Evolutionary conservation across 2,113 vertebrate genomes (phyloP), one percentile per base, ranked within the genome.

Genomic region (Paradisaea rubra): DNA sequence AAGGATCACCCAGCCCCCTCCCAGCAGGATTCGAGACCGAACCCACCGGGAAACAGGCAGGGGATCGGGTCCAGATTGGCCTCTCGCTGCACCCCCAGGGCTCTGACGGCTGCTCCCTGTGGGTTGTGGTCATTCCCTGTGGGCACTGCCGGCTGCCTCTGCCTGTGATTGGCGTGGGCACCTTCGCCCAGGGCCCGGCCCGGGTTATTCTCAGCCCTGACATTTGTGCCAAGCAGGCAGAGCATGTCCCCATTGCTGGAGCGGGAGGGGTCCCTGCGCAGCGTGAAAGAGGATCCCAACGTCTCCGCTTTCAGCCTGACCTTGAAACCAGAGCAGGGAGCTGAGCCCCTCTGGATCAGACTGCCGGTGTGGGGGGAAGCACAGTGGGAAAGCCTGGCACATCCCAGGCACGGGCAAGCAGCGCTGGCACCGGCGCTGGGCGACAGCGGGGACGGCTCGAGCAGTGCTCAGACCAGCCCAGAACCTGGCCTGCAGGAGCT

Each of bases 181-280:
- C 33, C 52, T 37, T 19, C 3, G 0, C 8, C 85, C 44, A 8
- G 5, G 65, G 68, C 77, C 59, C 1, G 5, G 66, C 44, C 68
- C 2, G 6, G 71, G 87, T 93, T 97, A 97, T 97, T 97, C 96
- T 97, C 64, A 94, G 95, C 95, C 25, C 89, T 93, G 95, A 95
- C 92, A 83, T 96, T 94, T 93, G 88, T 96, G 93, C 95, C 96
- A 91, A 50, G 78, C 86, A 61, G 83, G 88, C 91, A 84, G 94
- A 85, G 80, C 91, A 71, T 0, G 69, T 28, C 19, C 22, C 41
- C 1, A 2, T 3, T 13, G 81, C 85, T 27, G 4, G 33, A 15
- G 63, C 15, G 0, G 73, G 94, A 77, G 78, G 41, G 70, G 77
- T 25, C 81, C 91, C 91, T 28, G 63, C 6, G 1, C 10, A 15